Evolutionary conservation across 2,797 vertebrate species (phyloP), one percentile per base, ranked within the genome.

Genomic region (Pangasius macronema): DNA sequence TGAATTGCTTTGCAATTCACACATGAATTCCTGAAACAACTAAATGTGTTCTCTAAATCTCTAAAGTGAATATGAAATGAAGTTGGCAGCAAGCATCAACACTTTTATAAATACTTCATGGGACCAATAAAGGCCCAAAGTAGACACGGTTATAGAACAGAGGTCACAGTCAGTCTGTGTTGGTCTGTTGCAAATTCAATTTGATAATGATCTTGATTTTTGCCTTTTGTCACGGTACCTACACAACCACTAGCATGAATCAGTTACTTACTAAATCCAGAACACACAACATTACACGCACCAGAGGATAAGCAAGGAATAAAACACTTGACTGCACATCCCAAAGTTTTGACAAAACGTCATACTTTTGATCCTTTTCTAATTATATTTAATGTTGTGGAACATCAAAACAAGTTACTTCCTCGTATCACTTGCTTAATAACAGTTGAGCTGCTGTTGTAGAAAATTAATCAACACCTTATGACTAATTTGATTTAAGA

Each of bases 1-100:
- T 20, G 33, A 61, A 80, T n/a, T 81, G 36, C 36, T 81, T 81
- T 18, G 36, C 55, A 70, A 77, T 82, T 63, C 22, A 68, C 72
- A 59, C 27, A 77, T 51, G 49, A 80, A 84, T 79, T 68, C 27
- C 36, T 61, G 36, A 84, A 87, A 30, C 81, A 87, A 8, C 30
- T 36, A 55, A 76, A 30, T 27, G 42, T 46, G 46, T 46, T 46
- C 46, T 46, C 46, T 46, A 46, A 46, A 76, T 67, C 81, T 70
- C 27, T 70, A 49, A 79, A 80, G n/a, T 81, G 33, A 61, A 42
- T 81, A 22, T 81, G 24, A 61, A 80, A 39, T 80, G 2, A 80
- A 42, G 79, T 27, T 81, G 79, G 22, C 55, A 81, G 77, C 51
- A 42, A 27, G 22, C 39, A 59, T 59, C 79, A 42, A 61, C 22